Evolutionary conservation across 2,797 vertebrate genomes (phyloP).

Genomic region (Arctocebus calabarensis): DNA sequence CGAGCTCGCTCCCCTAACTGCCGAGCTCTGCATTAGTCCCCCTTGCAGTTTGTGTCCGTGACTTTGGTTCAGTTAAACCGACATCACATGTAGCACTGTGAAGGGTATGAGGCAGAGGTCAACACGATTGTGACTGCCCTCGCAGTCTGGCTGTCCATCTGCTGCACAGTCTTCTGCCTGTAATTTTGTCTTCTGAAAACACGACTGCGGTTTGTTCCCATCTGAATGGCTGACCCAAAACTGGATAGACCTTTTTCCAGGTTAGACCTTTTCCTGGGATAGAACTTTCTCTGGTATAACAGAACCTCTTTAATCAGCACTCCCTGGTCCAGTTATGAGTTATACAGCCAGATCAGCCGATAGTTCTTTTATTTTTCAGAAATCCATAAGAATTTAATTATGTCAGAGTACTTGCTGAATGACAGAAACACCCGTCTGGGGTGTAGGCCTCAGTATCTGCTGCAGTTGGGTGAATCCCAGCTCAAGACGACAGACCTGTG

Average conservation of each 20-base stretch:
- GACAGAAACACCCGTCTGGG: background rate
- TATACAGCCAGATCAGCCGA: no score
- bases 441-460: background rate
- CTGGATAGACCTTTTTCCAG: background rate
- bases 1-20: rapidly evolving
- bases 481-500: background rate
- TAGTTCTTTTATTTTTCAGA: background rate
- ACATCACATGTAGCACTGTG: no score
- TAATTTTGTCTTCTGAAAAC: background rate
- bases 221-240: background rate
- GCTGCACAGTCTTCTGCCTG: background rate
- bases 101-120: background rate
- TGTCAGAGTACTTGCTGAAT: background rate
- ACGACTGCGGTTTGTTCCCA: background rate
- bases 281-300: background rate
- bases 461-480: background rate
- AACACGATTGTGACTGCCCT: rapidly evolving
- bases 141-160: background rate
- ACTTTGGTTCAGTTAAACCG: background rate
- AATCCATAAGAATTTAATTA: background rate
- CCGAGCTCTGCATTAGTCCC: background rate
- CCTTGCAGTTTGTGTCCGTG: background rate
- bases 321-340: rapidly evolving
- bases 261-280: background rate
- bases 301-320: background rate